Conservation (phyloP, 2,113 vertebrate genomes). For the Phaethornis superciliosus region DNA sequence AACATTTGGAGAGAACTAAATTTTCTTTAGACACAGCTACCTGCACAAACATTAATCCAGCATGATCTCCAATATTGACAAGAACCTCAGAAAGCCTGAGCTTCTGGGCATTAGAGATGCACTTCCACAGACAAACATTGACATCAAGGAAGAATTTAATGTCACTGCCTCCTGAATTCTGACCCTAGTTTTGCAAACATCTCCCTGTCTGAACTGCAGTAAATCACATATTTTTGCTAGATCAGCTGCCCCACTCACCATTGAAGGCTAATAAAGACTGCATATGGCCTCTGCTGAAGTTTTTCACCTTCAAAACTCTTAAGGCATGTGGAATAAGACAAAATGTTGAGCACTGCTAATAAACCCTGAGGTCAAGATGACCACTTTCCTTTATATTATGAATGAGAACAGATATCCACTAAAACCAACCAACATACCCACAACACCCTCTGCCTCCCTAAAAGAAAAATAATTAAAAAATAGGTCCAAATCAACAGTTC, state of each 20-base stretch:
- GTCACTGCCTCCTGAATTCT: background rate
- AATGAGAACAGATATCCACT: background rate
- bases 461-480: background rate
- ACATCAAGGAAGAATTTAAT: background rate
- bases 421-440: background rate
- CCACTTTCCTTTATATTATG: background rate
- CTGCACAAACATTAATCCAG: constrained; percentile 10
- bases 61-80: background rate
- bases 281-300: background rate
- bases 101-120: background rate
- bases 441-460: too few species aligned
- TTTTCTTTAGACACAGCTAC: constrained; percentile 2
- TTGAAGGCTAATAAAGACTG: background rate
- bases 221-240: background rate
- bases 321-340: background rate
- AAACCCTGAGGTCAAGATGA: background rate
- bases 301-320: background rate
- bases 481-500: background rate
- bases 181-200: background rate
- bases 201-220: background rate
- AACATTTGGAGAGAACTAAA: constrained; percentile 4
- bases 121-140: background rate
- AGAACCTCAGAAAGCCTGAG: background rate
- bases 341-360: background rate
- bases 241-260: background rate